Evolutionary conservation across 2,113 vertebrate species (phyloP).

Genomic region (Turnix velox): DNA sequence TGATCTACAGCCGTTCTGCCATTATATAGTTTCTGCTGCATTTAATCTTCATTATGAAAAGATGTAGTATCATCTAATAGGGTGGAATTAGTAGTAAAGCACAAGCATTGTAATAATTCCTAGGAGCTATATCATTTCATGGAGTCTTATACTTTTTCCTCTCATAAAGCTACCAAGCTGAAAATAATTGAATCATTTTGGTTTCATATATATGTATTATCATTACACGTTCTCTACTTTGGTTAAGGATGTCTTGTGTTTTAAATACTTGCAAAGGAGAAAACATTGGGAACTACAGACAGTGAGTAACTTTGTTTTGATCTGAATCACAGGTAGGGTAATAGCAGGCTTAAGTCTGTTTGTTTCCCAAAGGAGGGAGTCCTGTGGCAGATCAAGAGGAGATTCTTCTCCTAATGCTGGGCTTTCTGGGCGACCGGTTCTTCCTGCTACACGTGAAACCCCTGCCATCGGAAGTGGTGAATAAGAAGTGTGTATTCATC

Average conservation of each 20-base stretch:
- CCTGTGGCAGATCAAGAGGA: accelerated
- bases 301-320: not conserved
- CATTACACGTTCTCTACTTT: constrained; percentile 16
- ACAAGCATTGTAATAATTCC: constrained; percentile 62
- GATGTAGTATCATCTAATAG: constrained; percentile 67
- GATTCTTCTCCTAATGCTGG: not conserved
- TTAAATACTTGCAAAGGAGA: not conserved
- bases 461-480: not conserved
- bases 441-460: not conserved
- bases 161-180: constrained; percentile 48
- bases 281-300: not conserved
- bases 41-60: constrained; percentile 72
- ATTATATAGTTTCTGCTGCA: constrained; percentile 71
- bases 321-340: not conserved
- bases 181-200: constrained; percentile 45
- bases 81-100: constrained; percentile 68
- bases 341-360: not conserved
- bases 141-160: constrained; percentile 48
- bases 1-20: constrained; percentile 63
- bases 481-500: accelerated
- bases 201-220: constrained; percentile 40
- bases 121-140: constrained; percentile 54
- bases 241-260: not conserved
- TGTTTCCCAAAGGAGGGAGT: not conserved
- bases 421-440: not conserved